phyloP scores from a whole-genome alignment of 2,888 invertebrate genomes.

The Cantharis flavilabris region DNA sequence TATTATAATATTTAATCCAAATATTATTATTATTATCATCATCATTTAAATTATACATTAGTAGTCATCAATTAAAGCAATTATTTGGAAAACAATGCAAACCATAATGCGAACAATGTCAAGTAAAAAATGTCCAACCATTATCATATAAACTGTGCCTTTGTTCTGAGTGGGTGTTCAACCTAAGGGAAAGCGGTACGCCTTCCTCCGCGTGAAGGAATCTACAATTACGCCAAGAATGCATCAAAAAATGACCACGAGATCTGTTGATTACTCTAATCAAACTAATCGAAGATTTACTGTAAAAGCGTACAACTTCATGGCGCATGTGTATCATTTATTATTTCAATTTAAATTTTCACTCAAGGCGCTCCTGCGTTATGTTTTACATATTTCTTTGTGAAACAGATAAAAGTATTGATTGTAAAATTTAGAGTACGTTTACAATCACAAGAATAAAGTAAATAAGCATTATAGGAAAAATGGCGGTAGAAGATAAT shows the following conservation, averaged over 20 bases:
- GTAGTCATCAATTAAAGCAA: constrained; percentile 15
- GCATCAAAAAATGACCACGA: constrained; percentile 33
- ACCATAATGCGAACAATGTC: not conserved
- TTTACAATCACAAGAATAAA: not conserved
- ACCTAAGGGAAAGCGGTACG: constrained; percentile 35
- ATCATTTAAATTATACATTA: constrained; percentile 10
- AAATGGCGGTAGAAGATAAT: not conserved
- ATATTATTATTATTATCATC: constrained; percentile 21
- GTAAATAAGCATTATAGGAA: not conserved
- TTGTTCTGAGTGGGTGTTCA: constrained; percentile 33
- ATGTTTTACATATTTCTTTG: constrained; percentile 17
- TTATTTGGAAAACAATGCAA: not conserved
- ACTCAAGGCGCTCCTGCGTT: constrained; percentile 38
- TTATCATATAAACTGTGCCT: not conserved
- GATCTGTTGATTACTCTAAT: constrained; percentile 45
- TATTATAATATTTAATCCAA: constrained; percentile 29
- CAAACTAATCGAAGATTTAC: constrained; percentile 48
- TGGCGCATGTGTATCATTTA: constrained; percentile 39
- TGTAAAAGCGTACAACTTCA: constrained; percentile 32
- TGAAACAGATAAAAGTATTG: not conserved
- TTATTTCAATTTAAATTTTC: constrained; percentile 47
- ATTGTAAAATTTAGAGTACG: not conserved
- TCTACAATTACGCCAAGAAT: constrained; percentile 38
- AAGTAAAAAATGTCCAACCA: not conserved
- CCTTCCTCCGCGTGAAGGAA: constrained; percentile 43